phyloP scores from a whole-genome alignment of 2,113 vertebrate species.

The Ariopsis seemanni region DNA sequence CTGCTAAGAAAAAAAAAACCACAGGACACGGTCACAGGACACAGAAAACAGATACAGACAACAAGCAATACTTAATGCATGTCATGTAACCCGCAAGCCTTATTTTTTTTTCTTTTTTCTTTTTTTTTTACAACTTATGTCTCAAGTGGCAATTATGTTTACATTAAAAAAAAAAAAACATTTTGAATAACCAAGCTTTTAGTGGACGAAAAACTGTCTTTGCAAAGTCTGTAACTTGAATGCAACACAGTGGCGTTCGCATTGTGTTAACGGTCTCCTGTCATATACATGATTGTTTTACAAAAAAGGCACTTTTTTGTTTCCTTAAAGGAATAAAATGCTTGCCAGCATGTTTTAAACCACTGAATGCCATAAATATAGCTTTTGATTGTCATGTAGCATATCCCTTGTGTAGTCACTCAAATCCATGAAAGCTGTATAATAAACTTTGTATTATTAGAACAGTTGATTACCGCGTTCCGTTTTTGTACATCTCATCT shows the following conservation, averaged over 20 bases:
- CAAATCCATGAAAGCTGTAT: constrained; percentile 57
- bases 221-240: constrained; percentile 28
- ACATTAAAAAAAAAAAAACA: constrained; percentile 25
- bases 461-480: constrained; percentile 4
- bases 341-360: constrained; percentile 62
- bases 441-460: constrained; percentile 66
- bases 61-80: constrained; percentile 45
- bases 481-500: background rate
- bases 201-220: constrained; percentile 28
- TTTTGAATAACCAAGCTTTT: constrained; percentile 26
- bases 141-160: constrained; percentile 33
- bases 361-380: constrained; percentile 60
- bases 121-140: constrained; percentile 26
- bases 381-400: constrained; percentile 62
- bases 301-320: constrained; percentile 40
- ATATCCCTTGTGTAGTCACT: constrained; percentile 58
- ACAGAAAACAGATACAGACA: constrained; percentile 20
- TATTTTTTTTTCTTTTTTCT: constrained; percentile 24
- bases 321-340: constrained; percentile 47
- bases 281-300: constrained; percentile 47
- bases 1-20: background rate
- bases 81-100: constrained; percentile 44
- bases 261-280: constrained; percentile 29
- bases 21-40: background rate
- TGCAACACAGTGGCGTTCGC: constrained; percentile 29